Percentiles rank a stretch among this genome's conserved stretches.
phyloP scores from a whole-genome alignment of 2,113 vertebrate genomes.

The Pseudonaja textilis region DNA sequence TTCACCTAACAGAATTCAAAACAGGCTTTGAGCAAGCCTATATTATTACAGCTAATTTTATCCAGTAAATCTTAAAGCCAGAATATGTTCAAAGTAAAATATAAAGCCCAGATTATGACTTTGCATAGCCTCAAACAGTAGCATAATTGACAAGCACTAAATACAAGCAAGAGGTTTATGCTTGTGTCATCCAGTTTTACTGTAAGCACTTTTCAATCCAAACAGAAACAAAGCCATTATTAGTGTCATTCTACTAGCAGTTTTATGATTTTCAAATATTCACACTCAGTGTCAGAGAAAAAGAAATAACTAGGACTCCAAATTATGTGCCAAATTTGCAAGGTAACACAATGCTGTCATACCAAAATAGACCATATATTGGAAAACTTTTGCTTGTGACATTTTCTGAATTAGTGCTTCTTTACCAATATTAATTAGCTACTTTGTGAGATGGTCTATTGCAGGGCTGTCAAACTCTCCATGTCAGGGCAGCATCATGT shows the following conservation, averaged over 20 bases:
- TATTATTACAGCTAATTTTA: not conserved
- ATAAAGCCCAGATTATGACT: not conserved
- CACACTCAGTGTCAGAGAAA: not conserved
- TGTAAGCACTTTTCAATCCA: not conserved
- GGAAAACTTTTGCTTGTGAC: not conserved
- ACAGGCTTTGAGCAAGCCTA: not conserved
- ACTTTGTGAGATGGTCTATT: not conserved
- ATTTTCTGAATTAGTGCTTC: not conserved
- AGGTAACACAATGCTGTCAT: not conserved
- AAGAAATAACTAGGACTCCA: not conserved
- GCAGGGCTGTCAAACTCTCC: too few relatives aligned
- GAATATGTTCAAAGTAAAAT: not conserved
- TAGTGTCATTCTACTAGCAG: not conserved
- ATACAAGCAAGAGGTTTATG: not conserved
- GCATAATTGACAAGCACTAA: not conserved
- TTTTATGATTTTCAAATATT: not conserved
- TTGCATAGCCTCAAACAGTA: not conserved
- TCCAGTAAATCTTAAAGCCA: not conserved
- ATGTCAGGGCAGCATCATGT: too few relatives aligned
- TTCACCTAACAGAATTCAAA: not conserved
- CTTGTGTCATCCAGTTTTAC: not conserved
- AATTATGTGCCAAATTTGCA: not conserved
- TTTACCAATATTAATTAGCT: not conserved
- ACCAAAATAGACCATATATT: not conserved
- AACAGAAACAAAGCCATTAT: not conserved